phyloP scores from a whole-genome alignment of 2,797 vertebrate species.

The Danio albolineatus region DNA sequence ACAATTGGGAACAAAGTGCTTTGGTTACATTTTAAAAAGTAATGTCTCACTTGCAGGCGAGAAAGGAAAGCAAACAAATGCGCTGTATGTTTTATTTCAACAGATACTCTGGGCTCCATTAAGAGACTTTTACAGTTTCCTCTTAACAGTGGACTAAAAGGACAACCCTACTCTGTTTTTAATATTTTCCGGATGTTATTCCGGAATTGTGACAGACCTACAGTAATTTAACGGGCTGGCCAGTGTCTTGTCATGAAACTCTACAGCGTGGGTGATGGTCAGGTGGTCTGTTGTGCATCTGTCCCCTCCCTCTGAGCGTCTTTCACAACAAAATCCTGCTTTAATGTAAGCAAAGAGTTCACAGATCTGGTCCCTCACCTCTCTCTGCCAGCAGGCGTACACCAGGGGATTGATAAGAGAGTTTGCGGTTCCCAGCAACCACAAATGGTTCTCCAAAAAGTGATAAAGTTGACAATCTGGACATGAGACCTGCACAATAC shows the following conservation, averaged over 20 bases:
- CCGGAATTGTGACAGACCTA: conserved; percentile 7
- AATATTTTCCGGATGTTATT: conserved; percentile 35
- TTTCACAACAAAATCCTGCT: conserved; percentile 57
- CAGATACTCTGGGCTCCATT: conserved; percentile 49
- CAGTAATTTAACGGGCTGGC: neutral
- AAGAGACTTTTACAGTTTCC: conserved; percentile 50
- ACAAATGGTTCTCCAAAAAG: conserved; percentile 85
- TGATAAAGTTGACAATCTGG: conserved; percentile 74
- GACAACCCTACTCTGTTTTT: conserved; percentile 3
- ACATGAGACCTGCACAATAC: conserved; percentile 82
- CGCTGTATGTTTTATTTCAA: conserved; percentile 46
- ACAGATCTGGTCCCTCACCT: conserved; percentile 83
- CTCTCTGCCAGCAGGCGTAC: conserved; percentile 89
- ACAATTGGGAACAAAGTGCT: conserved; percentile 28
- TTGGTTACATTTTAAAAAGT: conserved; percentile 35
- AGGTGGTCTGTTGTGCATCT: conserved; percentile 22
- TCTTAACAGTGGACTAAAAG: conserved; percentile 24
- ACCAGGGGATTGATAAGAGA: conserved; percentile 91
- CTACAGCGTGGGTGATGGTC: conserved; percentile 18
- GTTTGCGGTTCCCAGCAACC: conserved; percentile 87
- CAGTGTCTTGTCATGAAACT: conserved; percentile 10
- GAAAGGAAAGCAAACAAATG: conserved; percentile 59
- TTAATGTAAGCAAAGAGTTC: conserved; percentile 74
- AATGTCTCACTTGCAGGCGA: conserved; percentile 34
- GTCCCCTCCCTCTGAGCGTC: neutral